Conservation (phyloP, 2,888 invertebrate species). For the Acleris sparsana region DNA sequence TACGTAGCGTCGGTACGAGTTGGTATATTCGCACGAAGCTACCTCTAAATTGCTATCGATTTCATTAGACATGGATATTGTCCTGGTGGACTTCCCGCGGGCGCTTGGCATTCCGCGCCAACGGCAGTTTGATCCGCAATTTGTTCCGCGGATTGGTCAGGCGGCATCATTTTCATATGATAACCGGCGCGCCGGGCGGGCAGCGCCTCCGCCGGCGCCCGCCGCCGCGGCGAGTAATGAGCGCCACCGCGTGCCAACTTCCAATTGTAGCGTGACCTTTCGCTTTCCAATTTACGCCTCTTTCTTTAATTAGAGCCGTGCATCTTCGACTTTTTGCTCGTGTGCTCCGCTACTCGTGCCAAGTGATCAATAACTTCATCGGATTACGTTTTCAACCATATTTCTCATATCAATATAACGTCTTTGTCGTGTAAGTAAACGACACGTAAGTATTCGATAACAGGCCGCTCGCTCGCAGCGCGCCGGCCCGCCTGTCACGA, state of each 20-base stretch:
- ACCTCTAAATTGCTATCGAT: too few relatives aligned
- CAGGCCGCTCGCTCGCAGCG: background rate
- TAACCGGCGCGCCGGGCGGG: constrained; percentile 40
- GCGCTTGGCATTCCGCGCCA: constrained; percentile 16
- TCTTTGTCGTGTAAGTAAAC: background rate
- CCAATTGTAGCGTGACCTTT: constrained; percentile 15
- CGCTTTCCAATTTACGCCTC: constrained; percentile 31
- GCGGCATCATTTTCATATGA: constrained; percentile 57
- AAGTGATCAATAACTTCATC: background rate
- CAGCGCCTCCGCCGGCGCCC: too few relatives aligned
- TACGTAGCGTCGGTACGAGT: too few relatives aligned
- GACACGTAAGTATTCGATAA: background rate
- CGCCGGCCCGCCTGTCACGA: constrained; percentile 5
- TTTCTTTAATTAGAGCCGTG: constrained; percentile 26
- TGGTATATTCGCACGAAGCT: too few relatives aligned
- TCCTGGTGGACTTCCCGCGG: too few relatives aligned
- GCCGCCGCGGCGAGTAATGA: constrained; percentile 6
- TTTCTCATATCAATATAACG: background rate
- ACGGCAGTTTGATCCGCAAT: constrained; percentile 57
- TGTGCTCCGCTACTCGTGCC: background rate
- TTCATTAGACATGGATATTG: too few relatives aligned
- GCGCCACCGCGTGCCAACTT: constrained; percentile 30
- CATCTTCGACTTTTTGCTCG: background rate
- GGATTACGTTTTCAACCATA: background rate
- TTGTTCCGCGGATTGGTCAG: constrained; percentile 56